Percentiles rank a stretch among this genome's conserved stretches.
phyloP scores from a whole-genome alignment of 2,797 vertebrate species.

The Enteromius viviparus region DNA sequence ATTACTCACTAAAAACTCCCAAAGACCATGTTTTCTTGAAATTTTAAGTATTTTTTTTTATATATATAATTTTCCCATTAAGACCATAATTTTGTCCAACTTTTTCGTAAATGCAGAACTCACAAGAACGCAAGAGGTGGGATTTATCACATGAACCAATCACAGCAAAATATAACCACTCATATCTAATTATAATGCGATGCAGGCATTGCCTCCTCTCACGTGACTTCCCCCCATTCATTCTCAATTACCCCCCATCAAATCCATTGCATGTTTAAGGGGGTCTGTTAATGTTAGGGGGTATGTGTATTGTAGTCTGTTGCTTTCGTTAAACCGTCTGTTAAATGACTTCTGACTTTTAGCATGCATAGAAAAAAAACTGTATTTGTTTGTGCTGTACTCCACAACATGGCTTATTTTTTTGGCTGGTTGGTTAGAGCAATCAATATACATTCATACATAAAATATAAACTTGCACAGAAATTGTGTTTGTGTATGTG shows the following conservation, averaged over 20 bases:
- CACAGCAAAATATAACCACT: neutral
- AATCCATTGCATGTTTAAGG: neutral
- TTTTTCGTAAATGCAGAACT: neutral
- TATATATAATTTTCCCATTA: neutral
- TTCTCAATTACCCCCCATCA: neutral
- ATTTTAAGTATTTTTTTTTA: neutral
- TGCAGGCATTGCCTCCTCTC: neutral
- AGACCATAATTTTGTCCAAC: neutral
- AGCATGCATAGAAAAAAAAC: neutral
- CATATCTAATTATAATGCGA: neutral
- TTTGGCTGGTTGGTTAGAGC: conserved; percentile 23
- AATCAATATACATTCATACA: conserved; percentile 29
- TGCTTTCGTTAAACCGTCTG: neutral
- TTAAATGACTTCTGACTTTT: conserved; percentile 6
- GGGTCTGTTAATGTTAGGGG: neutral
- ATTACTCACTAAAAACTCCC: neutral
- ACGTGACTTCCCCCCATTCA: neutral
- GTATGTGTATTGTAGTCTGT: neutral
- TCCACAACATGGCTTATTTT: neutral
- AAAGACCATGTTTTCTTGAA: neutral
- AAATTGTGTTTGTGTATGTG: conserved; percentile 12
- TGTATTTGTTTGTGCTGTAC: neutral
- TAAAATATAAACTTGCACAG: conserved; percentile 9
- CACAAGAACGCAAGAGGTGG: neutral
- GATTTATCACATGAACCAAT: neutral